phyloP scores from a whole-genome alignment of 2,113 vertebrate species.

The Elgaria multicarinata region DNA sequence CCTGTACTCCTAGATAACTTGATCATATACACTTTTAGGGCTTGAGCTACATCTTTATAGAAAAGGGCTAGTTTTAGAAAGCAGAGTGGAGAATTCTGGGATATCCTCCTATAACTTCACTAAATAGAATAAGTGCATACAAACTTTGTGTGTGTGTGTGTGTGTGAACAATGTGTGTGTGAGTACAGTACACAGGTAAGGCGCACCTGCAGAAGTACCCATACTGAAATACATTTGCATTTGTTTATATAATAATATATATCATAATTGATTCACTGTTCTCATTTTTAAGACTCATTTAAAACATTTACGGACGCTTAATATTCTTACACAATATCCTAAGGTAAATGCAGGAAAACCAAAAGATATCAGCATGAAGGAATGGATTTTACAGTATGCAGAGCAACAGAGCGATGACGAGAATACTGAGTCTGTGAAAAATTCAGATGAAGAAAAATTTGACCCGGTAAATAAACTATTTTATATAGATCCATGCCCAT shows the following conservation, averaged over 20 bases:
- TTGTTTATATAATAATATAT: background rate
- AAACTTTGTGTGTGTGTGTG: background rate
- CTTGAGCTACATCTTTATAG: background rate
- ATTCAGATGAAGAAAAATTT: conserved; percentile 85
- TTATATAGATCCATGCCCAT: background rate
- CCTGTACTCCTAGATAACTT: background rate
- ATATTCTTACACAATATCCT: conserved; percentile 48
- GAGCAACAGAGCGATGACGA: conserved; percentile 89
- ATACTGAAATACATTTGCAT: background rate
- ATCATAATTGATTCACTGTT: background rate
- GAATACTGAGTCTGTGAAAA: conserved; percentile 73
- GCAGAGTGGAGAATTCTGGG: background rate
- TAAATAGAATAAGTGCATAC: background rate
- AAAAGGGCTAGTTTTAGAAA: background rate
- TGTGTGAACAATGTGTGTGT: background rate
- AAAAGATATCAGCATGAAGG: conserved; percentile 85
- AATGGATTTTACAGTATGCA: conserved; percentile 93
- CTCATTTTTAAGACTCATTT: background rate
- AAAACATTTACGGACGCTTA: background rate
- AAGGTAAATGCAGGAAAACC: conserved; percentile 72
- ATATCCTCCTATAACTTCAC: background rate
- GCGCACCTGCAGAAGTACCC: background rate
- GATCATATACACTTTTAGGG: too few relatives aligned
- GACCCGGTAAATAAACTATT: conserved; percentile 86
- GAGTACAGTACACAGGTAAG: background rate